A percentile compares a stretch with the other conserved stretches of the same genome.
phyloP scores from a whole-genome alignment of 2,888 invertebrate species.

The Standfussiana lucernea region DNA sequence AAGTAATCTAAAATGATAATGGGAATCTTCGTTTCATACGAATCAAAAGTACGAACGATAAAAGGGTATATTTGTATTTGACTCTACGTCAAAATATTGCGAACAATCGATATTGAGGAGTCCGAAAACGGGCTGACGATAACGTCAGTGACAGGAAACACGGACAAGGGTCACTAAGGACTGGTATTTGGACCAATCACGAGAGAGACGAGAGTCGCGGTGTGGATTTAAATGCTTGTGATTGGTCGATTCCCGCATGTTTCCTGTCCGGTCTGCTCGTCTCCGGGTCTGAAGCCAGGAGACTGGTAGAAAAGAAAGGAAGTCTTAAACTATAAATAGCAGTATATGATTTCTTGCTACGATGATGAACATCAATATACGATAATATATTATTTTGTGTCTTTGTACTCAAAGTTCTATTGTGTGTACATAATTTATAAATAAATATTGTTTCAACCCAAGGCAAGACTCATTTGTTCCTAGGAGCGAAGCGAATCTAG shows the following conservation, averaged over 20 bases:
- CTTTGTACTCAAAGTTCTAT: neutral
- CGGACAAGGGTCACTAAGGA: neutral
- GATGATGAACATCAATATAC: neutral
- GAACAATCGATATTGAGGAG: neutral
- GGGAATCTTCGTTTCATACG: neutral
- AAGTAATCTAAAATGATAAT: slow-evolving; percentile 5
- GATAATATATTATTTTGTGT: neutral
- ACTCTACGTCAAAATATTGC: neutral
- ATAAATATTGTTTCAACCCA: neutral
- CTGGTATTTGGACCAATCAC: neutral
- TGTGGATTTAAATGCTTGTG: neutral
- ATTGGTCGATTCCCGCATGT: neutral
- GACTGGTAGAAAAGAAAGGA: neutral
- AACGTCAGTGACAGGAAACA: slow-evolving; percentile 21
- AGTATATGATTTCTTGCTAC: neutral
- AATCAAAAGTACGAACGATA: slow-evolving; percentile 1
- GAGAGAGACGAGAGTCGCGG: neutral
- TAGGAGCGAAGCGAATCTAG: neutral
- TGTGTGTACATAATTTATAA: neutral
- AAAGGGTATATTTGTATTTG: neutral
- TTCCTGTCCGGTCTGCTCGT: neutral
- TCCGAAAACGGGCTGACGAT: neutral
- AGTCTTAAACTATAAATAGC: too few relatives aligned
- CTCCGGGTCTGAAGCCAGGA: neutral
- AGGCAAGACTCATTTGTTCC: neutral